These are phyloP conservation scores for Amazona finschi DNA, from an alignment of 2,797 vertebrate genomes.

Conservation along the genomic window DNA sequence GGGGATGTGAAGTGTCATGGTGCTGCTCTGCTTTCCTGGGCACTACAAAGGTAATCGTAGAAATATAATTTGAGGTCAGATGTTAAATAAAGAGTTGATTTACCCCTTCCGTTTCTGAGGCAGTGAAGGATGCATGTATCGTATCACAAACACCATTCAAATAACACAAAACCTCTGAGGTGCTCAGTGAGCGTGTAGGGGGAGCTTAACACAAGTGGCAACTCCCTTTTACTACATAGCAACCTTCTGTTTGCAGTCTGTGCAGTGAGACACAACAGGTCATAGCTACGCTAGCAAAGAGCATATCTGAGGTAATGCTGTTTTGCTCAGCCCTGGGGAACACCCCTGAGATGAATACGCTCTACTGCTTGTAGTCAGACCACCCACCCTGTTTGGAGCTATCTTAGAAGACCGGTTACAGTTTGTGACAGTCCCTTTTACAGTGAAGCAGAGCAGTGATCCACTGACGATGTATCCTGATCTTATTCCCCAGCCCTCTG, in stretches of 20 bases:
- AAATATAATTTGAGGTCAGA: background rate
- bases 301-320: background rate
- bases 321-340: background rate
- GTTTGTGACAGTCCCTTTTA: background rate
- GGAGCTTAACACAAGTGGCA: background rate
- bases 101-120: background rate
- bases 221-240: background rate
- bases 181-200: rapidly evolving
- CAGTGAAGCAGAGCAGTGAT: background rate
- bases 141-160: rapidly evolving
- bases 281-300: background rate
- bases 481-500: background rate
- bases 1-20: background rate
- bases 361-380: background rate
- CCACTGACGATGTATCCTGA: background rate
- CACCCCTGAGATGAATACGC: background rate
- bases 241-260: background rate
- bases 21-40: background rate
- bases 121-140: background rate
- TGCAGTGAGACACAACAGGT: background rate
- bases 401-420: rapidly evolving
- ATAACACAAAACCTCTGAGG: background rate
- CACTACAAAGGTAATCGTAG: background rate
- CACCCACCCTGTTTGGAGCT: background rate
- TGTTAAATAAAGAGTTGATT: background rate